Percentiles rank a stretch among this genome's conserved stretches.
These are phyloP conservation scores for Clupea harengus DNA, from an alignment of 2,113 vertebrate genomes.

Conservation along the genomic window DNA sequence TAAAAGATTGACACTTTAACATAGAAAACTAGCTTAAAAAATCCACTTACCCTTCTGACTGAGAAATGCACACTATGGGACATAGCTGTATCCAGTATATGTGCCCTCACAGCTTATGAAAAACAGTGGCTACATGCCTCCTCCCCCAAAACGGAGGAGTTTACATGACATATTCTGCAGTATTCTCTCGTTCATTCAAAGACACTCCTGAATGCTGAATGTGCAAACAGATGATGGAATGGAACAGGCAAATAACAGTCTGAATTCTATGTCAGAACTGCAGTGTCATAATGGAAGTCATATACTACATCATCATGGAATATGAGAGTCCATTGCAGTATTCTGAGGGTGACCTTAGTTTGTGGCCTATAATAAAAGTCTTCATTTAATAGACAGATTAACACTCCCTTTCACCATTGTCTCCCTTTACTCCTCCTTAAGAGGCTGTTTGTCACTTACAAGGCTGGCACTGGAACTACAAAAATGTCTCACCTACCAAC, in stretches of 20 bases:
- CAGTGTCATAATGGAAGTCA: not conserved
- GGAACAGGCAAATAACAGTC: not conserved
- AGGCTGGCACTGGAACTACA: slow-evolving; percentile 19
- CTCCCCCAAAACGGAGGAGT: not conserved
- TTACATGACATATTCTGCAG: not conserved
- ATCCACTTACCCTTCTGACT: not conserved
- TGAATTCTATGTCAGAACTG: not conserved
- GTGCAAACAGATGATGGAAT: not conserved
- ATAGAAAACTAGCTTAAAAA: not conserved
- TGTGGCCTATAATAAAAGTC: not conserved
- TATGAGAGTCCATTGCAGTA: not conserved
- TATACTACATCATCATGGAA: not conserved
- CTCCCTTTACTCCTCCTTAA: not conserved
- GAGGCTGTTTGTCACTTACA: not conserved
- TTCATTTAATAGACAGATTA: not conserved
- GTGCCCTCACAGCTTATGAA: not conserved
- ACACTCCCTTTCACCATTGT: not conserved
- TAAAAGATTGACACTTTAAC: too few species aligned
- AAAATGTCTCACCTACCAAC: too few species aligned
- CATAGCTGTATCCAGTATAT: not conserved
- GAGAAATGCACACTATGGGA: not conserved
- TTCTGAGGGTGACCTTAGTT: not conserved
- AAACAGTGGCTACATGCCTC: not conserved
- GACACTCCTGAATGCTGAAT: not conserved
- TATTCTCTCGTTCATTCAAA: not conserved